Conservation (phyloP, 2,888 invertebrate genomes). For the Trichogramma evanescens region DNA sequence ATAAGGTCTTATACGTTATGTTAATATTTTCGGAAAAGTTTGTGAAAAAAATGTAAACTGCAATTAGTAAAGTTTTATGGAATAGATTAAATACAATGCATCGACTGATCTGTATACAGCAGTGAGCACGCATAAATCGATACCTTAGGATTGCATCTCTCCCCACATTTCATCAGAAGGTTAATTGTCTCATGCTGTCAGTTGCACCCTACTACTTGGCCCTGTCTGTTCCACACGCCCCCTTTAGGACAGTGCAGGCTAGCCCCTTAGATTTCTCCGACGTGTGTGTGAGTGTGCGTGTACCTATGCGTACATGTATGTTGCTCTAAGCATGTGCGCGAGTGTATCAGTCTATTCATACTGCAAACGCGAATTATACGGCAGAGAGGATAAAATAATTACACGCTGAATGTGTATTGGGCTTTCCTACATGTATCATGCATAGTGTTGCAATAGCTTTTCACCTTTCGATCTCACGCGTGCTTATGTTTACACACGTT, state of each 20-base stretch:
- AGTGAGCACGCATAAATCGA: background rate
- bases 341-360: conserved; percentile 4
- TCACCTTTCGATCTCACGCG: conserved; percentile 32
- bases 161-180: conserved; percentile 35
- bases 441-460: conserved; percentile 20
- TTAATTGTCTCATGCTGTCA: conserved; percentile 48
- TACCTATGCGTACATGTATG: background rate
- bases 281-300: background rate
- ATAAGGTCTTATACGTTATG: too few relatives aligned
- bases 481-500: conserved; percentile 13
- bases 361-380: conserved; percentile 42
- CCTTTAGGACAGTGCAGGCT: conserved; percentile 33
- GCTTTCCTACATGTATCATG: too few relatives aligned
- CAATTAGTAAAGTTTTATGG: background rate
- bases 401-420: conserved; percentile 26
- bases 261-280: background rate
- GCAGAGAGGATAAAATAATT: conserved; percentile 47
- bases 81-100: background rate
- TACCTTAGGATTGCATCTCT: conserved; percentile 28
- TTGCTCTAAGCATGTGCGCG: conserved; percentile 16
- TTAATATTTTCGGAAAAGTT: too few relatives aligned
- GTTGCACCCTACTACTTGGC: conserved; percentile 45
- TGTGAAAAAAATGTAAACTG: too few relatives aligned
- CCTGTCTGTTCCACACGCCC: conserved; percentile 45
- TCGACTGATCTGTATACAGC: background rate